Evolutionary conservation across 2,113 vertebrate genomes (phyloP), one percentile per base, ranked within the genome.

Genomic region (Amphiprion percula): DNA sequence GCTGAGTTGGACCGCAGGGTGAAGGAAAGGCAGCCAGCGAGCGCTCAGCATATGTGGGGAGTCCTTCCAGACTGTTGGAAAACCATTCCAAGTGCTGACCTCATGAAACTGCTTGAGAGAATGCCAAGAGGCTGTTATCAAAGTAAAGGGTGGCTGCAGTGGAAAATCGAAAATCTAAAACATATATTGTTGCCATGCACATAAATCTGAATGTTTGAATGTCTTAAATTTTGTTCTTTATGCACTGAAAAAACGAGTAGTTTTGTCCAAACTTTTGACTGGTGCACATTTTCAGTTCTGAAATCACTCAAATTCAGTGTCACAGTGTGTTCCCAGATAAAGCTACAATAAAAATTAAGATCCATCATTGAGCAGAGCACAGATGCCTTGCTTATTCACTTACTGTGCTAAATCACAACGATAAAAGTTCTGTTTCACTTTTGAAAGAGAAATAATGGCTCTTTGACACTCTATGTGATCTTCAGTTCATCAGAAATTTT

Each of bases 401-500:
- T 26, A 26, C 26, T 41, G 50, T 0, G 58, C 17, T 72, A 47
- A 41, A 67, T 69, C 14, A 41, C 24, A 26, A 33, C n/a, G 16
- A 46, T 54, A 63, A 68, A 28, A 49, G 14, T 24, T 77, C 44
- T 30, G 47, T 9, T 66, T 12, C 37, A 30, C 21, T 41, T 41
- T 30, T 30, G 30, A 37, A 64, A 5, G 6, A 7, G 10, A 61
- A 53, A 23, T 46, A 61, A 68, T 56, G 21, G 2, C 55, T 59
- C 28, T 58, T 10, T 9, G 37, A 26, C 26, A 26, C 3, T 21
- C 21, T 26, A 3, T 5, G 30, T 6, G 4, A 30, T 30, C 5
- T 30, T 30, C 6, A 30, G 30, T 4, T 1, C 30, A 30, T 5
- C 4, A 1, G 30, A 30, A 30, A 5, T 2, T 30, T 6, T 30